phyloP scores from a whole-genome alignment of 2,888 invertebrate species.

The Abscondita cerata region DNA sequence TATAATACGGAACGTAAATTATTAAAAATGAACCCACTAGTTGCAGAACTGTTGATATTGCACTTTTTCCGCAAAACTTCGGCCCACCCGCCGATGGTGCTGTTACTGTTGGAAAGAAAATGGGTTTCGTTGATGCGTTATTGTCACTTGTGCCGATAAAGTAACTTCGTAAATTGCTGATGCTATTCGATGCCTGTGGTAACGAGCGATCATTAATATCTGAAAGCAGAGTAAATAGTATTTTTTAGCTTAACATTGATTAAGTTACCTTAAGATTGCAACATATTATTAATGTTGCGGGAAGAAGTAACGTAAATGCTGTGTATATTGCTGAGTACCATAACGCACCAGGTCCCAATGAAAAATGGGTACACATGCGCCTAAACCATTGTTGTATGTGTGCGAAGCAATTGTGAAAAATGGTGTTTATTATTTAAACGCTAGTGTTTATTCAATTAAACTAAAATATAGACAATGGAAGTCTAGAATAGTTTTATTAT shows the following conservation, averaged over 20 bases:
- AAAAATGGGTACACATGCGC: constrained; percentile 73
- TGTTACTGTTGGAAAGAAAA: constrained; percentile 75
- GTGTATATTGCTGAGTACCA: constrained; percentile 73
- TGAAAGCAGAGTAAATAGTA: constrained; percentile 40
- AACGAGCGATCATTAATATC: constrained; percentile 71
- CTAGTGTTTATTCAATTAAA: too few species aligned
- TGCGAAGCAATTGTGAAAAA: constrained; percentile 67
- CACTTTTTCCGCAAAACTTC: constrained; percentile 63
- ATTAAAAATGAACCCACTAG: constrained; percentile 75
- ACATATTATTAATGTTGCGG: constrained; percentile 71
- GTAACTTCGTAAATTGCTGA: constrained; percentile 87
- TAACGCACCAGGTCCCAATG: constrained; percentile 65
- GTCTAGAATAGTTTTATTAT: too few species aligned
- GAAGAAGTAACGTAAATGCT: constrained; percentile 69
- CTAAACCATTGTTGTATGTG: constrained; percentile 64
- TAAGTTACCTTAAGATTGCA: constrained; percentile 71
- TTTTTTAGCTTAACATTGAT: not conserved
- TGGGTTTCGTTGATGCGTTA: constrained; percentile 82
- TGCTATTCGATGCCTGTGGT: constrained; percentile 83
- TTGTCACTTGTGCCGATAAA: constrained; percentile 82
- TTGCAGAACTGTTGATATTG: constrained; percentile 73
- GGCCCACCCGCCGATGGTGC: constrained; percentile 61
- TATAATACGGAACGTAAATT: constrained; percentile 78
- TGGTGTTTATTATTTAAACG: too few species aligned
- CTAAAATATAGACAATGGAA: too few species aligned